Evolutionary conservation across 2,888 invertebrate species (phyloP).

Genomic region (Drosophila stalkeri): DNA sequence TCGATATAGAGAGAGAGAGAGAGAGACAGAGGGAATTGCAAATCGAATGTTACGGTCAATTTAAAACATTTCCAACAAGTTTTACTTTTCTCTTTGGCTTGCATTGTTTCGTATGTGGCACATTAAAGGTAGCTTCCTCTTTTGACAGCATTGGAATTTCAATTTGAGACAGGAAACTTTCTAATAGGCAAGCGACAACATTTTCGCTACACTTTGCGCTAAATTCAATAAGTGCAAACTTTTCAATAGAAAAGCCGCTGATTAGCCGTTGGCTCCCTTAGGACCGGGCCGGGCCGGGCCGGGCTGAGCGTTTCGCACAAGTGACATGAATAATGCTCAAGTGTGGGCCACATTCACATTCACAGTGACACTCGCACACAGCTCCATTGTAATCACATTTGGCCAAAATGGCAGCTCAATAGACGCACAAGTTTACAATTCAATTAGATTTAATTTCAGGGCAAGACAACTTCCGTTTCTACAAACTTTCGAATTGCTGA

Average conservation of each 20-base stretch:
- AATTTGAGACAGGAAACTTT: constrained; percentile 48
- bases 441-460: constrained; percentile 71
- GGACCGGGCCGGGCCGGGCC: background rate
- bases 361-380: background rate
- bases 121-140: constrained; percentile 13
- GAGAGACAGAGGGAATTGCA: background rate
- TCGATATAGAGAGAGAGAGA: background rate
- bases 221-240: constrained; percentile 68
- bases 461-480: constrained; percentile 41
- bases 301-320: constrained; percentile 23
- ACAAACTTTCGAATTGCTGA: constrained; percentile 26
- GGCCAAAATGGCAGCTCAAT: constrained; percentile 63
- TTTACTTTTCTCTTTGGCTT: constrained; percentile 25
- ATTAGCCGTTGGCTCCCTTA: constrained; percentile 49
- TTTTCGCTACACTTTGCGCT: constrained; percentile 52
- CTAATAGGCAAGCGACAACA: constrained; percentile 63
- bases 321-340: constrained; percentile 74
- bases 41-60: constrained; percentile 12
- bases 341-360: constrained; percentile 18
- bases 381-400: constrained; percentile 73
- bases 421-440: constrained; percentile 67
- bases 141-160: constrained; percentile 47
- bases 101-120: constrained; percentile 34
- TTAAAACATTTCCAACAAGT: constrained; percentile 11
- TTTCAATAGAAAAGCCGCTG: constrained; percentile 62